These are phyloP conservation scores for Drosophila melanocephala DNA, from an alignment of 2,888 invertebrate genomes.

Conservation along the genomic window DNA sequence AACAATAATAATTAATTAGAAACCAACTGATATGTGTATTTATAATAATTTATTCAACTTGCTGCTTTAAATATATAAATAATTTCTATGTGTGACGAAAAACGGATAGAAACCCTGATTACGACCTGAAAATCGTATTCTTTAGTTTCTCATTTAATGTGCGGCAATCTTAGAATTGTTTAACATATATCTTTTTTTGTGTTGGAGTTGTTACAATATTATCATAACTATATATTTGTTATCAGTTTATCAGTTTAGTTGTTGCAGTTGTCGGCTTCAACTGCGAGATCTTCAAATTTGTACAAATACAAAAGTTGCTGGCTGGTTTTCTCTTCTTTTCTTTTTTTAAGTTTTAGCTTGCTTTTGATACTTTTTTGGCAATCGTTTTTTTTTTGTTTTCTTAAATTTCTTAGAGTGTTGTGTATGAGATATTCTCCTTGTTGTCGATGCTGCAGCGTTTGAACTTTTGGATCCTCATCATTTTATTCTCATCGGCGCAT, in stretches of 20 bases:
- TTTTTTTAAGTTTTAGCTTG: not conserved
- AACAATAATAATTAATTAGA: not conserved
- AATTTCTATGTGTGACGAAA: conserved; percentile 23
- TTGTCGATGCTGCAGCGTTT: conserved; percentile 68
- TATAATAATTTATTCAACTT: conserved; percentile 39
- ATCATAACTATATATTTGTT: not conserved
- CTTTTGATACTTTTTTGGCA: conserved; percentile 7
- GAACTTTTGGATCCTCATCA: conserved; percentile 85
- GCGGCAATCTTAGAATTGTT: not conserved
- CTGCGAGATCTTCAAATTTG: conserved; percentile 41
- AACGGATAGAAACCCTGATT: conserved; percentile 11
- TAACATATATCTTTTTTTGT: not conserved
- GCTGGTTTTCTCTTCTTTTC: not conserved
- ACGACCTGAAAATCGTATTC: not conserved
- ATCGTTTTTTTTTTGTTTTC: conserved; percentile 12
- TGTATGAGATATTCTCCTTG: conserved; percentile 66
- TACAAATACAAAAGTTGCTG: conserved; percentile 21
- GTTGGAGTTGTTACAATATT: not conserved
- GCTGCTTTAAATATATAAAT: conserved; percentile 19
- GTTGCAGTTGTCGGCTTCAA: conserved; percentile 6
- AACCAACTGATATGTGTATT: not conserved
- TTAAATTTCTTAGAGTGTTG: not conserved
- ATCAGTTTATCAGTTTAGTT: conserved; percentile 5
- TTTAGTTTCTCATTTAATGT: not conserved
- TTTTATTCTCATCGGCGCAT: conserved; percentile 89